Percentiles rank a stretch among this genome's conserved stretches.
Evolutionary conservation across 2,113 vertebrate genomes (phyloP).

Genomic region (Psittacara wagleri): DNA sequence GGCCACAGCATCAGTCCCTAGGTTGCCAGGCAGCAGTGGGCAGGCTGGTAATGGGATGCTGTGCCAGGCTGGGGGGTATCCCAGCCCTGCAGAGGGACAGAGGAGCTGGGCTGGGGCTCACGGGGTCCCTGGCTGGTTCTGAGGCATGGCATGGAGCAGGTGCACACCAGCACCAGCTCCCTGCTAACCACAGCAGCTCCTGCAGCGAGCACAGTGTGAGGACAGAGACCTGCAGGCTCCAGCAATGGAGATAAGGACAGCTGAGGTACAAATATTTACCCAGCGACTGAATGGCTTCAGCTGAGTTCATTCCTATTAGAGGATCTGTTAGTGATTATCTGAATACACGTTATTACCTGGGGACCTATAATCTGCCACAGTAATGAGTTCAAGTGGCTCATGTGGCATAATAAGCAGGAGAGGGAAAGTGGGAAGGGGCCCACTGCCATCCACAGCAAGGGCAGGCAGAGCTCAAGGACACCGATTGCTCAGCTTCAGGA

Average conservation of each 20-base stretch:
- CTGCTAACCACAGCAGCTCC: neutral
- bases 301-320: constrained; percentile 68
- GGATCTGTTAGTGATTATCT: constrained; percentile 73
- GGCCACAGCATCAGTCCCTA: neutral
- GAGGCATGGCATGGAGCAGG: rapidly evolving
- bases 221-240: neutral
- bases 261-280: constrained; percentile 42
- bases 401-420: constrained; percentile 69
- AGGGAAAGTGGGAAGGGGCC: constrained; percentile 40
- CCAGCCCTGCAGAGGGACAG: neutral
- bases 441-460: constrained; percentile 1
- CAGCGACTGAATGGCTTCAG: constrained; percentile 65
- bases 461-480: constrained; percentile 68
- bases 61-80: neutral
- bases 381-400: constrained; percentile 71
- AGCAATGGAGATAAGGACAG: neutral
- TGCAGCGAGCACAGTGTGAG: rapidly evolving
- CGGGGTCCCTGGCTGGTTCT: rapidly evolving
- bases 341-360: constrained; percentile 63
- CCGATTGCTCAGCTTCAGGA: neutral
- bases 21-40: neutral
- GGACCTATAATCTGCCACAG: constrained; percentile 66
- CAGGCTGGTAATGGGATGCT: neutral
- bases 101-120: neutral
- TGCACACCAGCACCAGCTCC: rapidly evolving